Evolutionary conservation across 2,888 invertebrate species (phyloP).

Genomic region (Nipponacmea schrenckii): DNA sequence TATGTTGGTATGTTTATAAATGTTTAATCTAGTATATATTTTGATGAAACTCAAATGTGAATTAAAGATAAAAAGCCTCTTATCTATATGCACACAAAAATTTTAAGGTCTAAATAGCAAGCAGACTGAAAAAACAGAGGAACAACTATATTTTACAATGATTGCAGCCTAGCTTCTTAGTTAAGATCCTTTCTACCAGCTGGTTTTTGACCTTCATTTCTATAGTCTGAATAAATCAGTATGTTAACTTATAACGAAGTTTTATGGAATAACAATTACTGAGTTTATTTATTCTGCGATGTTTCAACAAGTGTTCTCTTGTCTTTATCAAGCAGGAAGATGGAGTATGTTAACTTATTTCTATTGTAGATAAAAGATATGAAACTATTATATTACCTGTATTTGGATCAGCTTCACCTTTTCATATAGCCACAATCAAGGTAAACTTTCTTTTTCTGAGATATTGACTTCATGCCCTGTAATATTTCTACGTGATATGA

Average conservation of each 20-base stretch:
- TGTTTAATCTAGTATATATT: background rate
- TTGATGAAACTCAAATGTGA: background rate
- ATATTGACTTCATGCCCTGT: background rate
- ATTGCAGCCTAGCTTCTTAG: too few species aligned
- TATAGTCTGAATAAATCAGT: too few species aligned
- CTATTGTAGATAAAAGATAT: slow-evolving; percentile 85
- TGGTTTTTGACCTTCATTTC: too few species aligned
- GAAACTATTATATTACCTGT: slow-evolving; percentile 98
- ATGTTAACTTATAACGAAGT: too few species aligned
- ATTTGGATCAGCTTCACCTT: slow-evolving; percentile 95
- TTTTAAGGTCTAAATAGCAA: too few species aligned
- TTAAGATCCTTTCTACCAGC: too few species aligned
- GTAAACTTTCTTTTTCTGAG: slow-evolving; percentile 43
- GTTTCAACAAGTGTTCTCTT: too few species aligned
- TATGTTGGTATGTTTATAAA: slow-evolving; percentile 82
- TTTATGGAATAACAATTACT: too few species aligned
- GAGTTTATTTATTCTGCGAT: too few species aligned
- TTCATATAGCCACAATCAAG: slow-evolving; percentile 98
- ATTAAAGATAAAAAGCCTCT: background rate
- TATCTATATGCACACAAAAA: background rate
- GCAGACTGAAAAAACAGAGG: background rate
- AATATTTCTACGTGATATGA: background rate
- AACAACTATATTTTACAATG: background rate
- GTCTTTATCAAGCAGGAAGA: too few species aligned
- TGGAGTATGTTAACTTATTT: background rate